Conservation (phyloP, 2,113 vertebrate genomes). For the Poeciliopsis retropinna region DNA sequence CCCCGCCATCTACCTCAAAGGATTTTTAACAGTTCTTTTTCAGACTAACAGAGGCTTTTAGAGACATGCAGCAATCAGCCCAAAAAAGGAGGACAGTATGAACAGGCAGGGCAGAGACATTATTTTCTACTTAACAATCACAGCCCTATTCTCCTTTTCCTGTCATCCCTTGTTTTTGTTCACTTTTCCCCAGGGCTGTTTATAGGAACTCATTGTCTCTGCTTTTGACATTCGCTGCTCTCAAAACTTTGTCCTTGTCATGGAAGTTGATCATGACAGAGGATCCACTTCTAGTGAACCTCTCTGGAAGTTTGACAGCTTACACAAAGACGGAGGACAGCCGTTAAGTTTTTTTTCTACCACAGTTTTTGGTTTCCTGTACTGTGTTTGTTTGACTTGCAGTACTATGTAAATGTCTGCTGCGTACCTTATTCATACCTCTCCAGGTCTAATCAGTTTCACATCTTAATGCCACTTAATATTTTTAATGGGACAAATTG, state of each 20-base stretch:
- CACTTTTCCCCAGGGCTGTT: constrained; percentile 17
- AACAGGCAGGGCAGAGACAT: constrained; percentile 24
- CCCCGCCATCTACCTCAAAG: constrained; percentile 1
- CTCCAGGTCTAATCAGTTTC: no score
- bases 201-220: constrained; percentile 27
- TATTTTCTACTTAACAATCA: constrained; percentile 34
- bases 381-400: no score
- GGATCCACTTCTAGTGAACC: constrained; percentile 21
- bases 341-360: neutral
- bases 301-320: constrained; percentile 31
- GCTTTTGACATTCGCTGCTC: constrained; percentile 20
- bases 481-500: no score
- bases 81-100: constrained; percentile 26
- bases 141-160: constrained; percentile 24
- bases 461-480: no score
- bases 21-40: constrained; percentile 43
- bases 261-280: constrained; percentile 17
- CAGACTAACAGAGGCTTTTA: constrained; percentile 21
- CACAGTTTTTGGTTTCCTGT: no score
- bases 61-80: constrained; percentile 44
- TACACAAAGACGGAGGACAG: constrained; percentile 2
- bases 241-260: constrained; percentile 14
- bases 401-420: no score
- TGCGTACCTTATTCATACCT: no score
- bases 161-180: constrained; percentile 17